Percentiles rank a stretch among this genome's conserved stretches.
These are phyloP conservation scores for Melanostoma mellinum DNA, from an alignment of 2,888 invertebrate species.

Conservation along the genomic window DNA sequence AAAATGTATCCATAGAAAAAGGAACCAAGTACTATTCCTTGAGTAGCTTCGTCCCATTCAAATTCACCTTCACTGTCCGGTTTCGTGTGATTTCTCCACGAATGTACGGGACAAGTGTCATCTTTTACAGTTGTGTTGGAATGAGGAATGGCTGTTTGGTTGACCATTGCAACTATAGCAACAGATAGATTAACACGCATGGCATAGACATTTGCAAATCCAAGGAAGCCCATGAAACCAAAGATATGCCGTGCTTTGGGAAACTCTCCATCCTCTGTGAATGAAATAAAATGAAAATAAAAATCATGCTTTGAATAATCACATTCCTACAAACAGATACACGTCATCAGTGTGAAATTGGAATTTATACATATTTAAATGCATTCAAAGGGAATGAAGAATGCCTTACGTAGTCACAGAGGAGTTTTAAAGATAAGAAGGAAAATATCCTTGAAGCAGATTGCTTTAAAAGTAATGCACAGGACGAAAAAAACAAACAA, in stretches of 20 bases:
- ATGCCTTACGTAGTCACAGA: no score
- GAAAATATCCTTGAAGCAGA: no score
- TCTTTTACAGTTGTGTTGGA: slow-evolving; percentile 85
- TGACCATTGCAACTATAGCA: slow-evolving; percentile 97
- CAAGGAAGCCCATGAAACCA: slow-evolving; percentile 92
- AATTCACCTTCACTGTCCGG: slow-evolving; percentile 85
- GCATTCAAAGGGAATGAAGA: no score
- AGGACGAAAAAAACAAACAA: no score
- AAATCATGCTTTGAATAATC: background rate
- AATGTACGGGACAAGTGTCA: slow-evolving; percentile 83
- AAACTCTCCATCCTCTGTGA: slow-evolving; percentile 75
- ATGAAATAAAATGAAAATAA: background rate
- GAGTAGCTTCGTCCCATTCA: slow-evolving; percentile 89
- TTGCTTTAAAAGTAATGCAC: no score
- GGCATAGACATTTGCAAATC: slow-evolving; percentile 94
- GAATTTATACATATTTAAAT: no score
- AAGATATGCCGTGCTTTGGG: slow-evolving; percentile 89
- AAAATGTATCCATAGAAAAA: slow-evolving; percentile 93
- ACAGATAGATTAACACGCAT: slow-evolving; percentile 96
- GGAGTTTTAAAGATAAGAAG: no score
- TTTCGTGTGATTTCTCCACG: slow-evolving; percentile 77
- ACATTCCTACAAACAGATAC: no score
- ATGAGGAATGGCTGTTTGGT: slow-evolving; percentile 86
- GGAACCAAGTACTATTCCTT: slow-evolving; percentile 90
- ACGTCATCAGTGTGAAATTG: no score